These are phyloP conservation scores for Coracias cyanogaster DNA, from an alignment of 2,797 vertebrate genomes.

Conservation along the genomic window DNA sequence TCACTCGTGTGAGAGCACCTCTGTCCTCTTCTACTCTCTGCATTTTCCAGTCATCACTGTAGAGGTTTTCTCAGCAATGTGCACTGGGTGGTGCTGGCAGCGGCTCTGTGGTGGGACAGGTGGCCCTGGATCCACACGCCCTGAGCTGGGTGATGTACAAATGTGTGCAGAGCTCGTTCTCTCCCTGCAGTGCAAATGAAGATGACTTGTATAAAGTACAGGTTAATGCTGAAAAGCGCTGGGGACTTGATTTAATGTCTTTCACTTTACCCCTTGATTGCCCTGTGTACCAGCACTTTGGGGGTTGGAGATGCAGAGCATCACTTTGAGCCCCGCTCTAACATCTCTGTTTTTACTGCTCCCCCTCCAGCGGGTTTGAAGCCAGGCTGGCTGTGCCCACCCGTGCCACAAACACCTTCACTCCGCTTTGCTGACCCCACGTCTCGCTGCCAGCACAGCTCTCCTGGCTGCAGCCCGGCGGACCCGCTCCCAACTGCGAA, in stretches of 20 bases:
- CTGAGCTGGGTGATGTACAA: not conserved
- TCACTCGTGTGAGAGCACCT: rapidly evolving
- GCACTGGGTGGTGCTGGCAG: not conserved
- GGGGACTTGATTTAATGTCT: not conserved
- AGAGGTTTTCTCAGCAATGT: not conserved
- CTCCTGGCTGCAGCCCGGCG: not conserved
- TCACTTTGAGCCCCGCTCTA: not conserved
- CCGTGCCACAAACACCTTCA: not conserved
- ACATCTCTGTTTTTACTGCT: not conserved
- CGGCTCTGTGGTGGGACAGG: not conserved
- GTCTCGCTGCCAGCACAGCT: not conserved
- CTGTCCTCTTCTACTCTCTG: not conserved
- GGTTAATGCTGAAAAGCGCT: not conserved
- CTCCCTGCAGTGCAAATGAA: not conserved
- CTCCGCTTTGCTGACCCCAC: not conserved
- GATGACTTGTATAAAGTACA: not conserved
- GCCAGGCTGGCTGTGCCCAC: not conserved
- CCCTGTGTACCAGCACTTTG: not conserved
- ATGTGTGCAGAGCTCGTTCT: not conserved
- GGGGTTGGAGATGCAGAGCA: not conserved
- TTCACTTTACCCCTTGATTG: not conserved
- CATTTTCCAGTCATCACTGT: not conserved
- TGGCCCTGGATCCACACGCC: rapidly evolving
- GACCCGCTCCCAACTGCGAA: not conserved
- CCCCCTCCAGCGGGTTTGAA: not conserved